These are phyloP conservation scores for Drosophila subquinaria DNA, from an alignment of 2,888 invertebrate species.

Conservation along the genomic window DNA sequence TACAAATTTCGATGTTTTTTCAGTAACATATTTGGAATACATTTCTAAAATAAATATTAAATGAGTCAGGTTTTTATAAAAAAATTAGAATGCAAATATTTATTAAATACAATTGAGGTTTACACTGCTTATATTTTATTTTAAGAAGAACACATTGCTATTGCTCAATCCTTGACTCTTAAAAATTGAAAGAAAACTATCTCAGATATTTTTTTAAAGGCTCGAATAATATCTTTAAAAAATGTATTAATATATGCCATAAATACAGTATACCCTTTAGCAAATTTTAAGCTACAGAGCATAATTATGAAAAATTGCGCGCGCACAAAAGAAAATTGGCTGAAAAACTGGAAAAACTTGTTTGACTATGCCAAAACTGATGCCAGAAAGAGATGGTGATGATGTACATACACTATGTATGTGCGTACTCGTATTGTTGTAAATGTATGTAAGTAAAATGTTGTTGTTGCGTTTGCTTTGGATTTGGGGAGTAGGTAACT, in stretches of 20 bases:
- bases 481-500: slow-evolving; percentile 48
- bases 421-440: slow-evolving; percentile 1
- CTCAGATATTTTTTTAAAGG: no score
- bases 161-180: no score
- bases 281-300: slow-evolving; percentile 7
- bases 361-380: slow-evolving; percentile 49
- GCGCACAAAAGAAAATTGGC: slow-evolving; percentile 64
- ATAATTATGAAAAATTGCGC: slow-evolving; percentile 65
- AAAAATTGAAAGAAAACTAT: no score
- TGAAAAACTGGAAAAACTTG: slow-evolving; percentile 79
- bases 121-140: no score
- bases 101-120: no score
- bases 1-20: no score
- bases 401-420: slow-evolving; percentile 20
- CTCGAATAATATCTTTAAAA: no score
- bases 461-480: slow-evolving; percentile 30
- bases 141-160: no score
- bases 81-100: no score
- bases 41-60: no score
- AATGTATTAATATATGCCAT: neutral
- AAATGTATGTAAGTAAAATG: neutral
- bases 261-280: slow-evolving; percentile 1
- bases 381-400: slow-evolving; percentile 65
- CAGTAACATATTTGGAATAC: no score
- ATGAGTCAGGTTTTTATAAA: no score